Conservation (phyloP, 1,140 invertebrate genomes). For the Drosophila orosa region DNA sequence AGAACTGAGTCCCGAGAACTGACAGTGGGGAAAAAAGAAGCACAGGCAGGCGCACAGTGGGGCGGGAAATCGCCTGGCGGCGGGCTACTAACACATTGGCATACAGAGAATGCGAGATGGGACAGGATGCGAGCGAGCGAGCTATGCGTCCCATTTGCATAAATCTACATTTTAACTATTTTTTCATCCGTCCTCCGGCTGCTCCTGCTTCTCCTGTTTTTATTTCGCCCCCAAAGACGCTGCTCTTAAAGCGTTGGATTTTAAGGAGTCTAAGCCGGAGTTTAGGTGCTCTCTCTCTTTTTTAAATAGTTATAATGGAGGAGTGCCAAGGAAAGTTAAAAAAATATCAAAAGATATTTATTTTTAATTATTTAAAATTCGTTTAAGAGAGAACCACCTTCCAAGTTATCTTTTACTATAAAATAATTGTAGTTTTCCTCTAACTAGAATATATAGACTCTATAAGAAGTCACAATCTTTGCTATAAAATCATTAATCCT, state of each 20-base stretch:
- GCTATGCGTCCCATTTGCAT: constrained; percentile 69
- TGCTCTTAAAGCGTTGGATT: constrained; percentile 3
- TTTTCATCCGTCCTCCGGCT: constrained; percentile 34
- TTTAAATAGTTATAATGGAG: too few species aligned
- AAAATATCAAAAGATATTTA: not conserved
- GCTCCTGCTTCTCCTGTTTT: constrained; percentile 4
- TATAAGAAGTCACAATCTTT: not conserved
- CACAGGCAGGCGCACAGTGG: not conserved
- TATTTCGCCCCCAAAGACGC: constrained; percentile 30
- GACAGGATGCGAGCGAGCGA: constrained; percentile 58
- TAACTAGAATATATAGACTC: not conserved
- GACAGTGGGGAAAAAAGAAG: constrained; percentile 16
- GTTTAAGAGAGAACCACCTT: accelerated
- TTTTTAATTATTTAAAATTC: not conserved
- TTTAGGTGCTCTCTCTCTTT: constrained; percentile 15
- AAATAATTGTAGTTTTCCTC: not conserved
- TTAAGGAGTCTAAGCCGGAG: not conserved
- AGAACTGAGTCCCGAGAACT: constrained; percentile 11
- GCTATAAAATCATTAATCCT: not conserved
- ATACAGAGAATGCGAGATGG: constrained; percentile 57
- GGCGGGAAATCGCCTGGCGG: constrained; percentile 33
- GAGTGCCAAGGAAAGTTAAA: not conserved
- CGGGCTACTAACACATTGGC: constrained; percentile 64
- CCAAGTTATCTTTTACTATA: not conserved
- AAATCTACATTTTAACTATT: constrained; percentile 77